Base-by-base conservation (phyloP, 2,113 vertebrate genomes). In the Hippotragus niger region DNA sequence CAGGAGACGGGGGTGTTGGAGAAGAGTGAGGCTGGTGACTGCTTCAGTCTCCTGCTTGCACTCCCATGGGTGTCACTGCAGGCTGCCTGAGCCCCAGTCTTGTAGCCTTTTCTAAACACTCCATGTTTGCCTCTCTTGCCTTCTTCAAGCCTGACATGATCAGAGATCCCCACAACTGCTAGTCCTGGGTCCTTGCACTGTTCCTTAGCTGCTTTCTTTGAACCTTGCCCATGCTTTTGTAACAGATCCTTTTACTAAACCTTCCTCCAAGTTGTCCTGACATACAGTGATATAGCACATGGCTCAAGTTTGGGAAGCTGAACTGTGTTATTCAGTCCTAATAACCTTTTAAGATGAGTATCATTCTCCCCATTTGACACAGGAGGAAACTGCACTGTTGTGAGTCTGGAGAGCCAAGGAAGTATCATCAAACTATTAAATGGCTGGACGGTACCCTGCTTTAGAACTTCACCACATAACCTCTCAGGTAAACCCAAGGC, bases 261-360 rank as follows among this genome's bases (percentile, higher is more conserved):
- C 88, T 90, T 50, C 55, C 23, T 96, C 81, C 45, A 76, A 95
- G 27, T 92, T 90, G 90, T 76, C 88, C 40, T 94, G 52, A 94
- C 31, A 92, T 86, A 45, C 3, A 5, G 43, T 90, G 92, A 97
- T 82, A 94, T 45, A 87, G 91, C 52, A 83, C 81, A 53, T 89
- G 94, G 94, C 82, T 97, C 96, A 95, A 85, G 85, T 82, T 83
- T 89, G 88, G 82, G 85, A 93, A 97, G 67, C 82, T 2, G 0
- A 47, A 87, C 58, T 47, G 27, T 95, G 91, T 82, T 88, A 87
- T 91, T 86, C 80, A 84, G 91, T 92, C 95, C 94, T 89, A 91
- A 87, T 60, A 94, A 92, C 86, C 85, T 93, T 97, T 94, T 97
- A 90, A 94, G 57, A 97, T 60, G 88, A 95, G 33, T n/a, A 52